Evolutionary conservation across 2,113 vertebrate species (phyloP).

Genomic region (Cygnus atratus): DNA sequence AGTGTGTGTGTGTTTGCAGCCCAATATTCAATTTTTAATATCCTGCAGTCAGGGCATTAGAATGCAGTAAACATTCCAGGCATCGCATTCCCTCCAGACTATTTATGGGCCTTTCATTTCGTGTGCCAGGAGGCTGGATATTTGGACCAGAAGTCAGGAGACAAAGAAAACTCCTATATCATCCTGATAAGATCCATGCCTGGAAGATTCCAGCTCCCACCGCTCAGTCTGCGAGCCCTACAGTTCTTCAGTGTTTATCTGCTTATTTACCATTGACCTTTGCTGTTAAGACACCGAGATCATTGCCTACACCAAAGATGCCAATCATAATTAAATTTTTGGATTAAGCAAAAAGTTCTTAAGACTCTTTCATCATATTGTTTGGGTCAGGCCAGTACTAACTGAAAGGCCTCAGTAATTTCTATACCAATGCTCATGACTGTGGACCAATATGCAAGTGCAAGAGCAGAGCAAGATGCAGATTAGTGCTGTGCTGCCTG

Average conservation of each 20-base stretch:
- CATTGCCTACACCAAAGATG: not conserved
- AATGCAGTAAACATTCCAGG: slow-evolving; percentile 56
- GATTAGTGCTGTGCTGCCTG: not conserved
- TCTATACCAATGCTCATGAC: accelerated
- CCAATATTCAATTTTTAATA: slow-evolving; percentile 65
- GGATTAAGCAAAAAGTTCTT: not conserved
- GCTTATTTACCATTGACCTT: not conserved
- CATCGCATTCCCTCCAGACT: slow-evolving; percentile 54
- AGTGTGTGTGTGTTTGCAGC: slow-evolving; percentile 27
- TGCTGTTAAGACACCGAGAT: not conserved
- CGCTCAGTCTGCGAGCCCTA: not conserved
- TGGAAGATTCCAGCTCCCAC: slow-evolving; percentile 14
- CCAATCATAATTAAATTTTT: not conserved
- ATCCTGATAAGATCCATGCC: slow-evolving; percentile 48
- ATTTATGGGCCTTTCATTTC: slow-evolving; percentile 60
- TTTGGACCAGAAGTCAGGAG: slow-evolving; percentile 51
- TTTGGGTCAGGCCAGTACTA: not conserved
- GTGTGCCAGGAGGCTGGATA: slow-evolving; percentile 59
- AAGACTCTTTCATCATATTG: not conserved
- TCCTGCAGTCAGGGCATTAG: slow-evolving; percentile 55
- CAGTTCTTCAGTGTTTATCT: not conserved
- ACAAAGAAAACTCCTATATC: slow-evolving; percentile 48
- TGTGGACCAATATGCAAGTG: accelerated
- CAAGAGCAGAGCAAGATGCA: not conserved
- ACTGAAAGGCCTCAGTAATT: not conserved